Conservation (phyloP, 92 coral and sea anemone genomes). For the Porites evermanni region DNA sequence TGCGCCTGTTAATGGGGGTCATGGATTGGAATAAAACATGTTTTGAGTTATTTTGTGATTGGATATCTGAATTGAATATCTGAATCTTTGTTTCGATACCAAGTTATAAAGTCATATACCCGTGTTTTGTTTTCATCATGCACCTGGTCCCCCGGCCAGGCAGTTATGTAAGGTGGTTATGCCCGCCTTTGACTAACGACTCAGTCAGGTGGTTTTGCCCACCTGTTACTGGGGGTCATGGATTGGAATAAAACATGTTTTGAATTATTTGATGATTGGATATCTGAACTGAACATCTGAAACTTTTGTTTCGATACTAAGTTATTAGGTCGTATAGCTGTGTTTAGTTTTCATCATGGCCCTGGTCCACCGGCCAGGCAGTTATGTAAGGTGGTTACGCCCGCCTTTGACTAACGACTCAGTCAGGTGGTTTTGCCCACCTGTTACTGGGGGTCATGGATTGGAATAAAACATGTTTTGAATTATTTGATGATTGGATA, state of each 20-base stretch:
- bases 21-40: constrained; percentile 18
- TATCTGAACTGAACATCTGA: not conserved
- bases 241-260: constrained; percentile 13
- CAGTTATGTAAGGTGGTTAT: constrained; percentile 5
- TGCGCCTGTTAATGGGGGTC: constrained; percentile 10
- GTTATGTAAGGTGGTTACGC: not conserved
- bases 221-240: constrained; percentile 21
- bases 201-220: not conserved
- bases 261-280: not conserved
- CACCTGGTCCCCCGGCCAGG: too few relatives aligned
- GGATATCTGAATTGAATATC: not conserved
- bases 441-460: constrained; percentile 23
- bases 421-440: not conserved
- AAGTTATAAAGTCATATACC: not conserved
- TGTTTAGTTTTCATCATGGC: not conserved
- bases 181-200: constrained; percentile 12
- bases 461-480: constrained; percentile 3
- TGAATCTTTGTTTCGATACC: not conserved
- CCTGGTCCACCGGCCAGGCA: too few relatives aligned
- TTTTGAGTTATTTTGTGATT: not conserved
- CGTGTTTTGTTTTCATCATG: not conserved
- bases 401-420: not conserved
- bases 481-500: not conserved
- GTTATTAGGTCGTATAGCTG: not conserved
- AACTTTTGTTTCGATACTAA: not conserved